phyloP scores from a whole-genome alignment of 2,888 invertebrate genomes.

The Unio pictorum region DNA sequence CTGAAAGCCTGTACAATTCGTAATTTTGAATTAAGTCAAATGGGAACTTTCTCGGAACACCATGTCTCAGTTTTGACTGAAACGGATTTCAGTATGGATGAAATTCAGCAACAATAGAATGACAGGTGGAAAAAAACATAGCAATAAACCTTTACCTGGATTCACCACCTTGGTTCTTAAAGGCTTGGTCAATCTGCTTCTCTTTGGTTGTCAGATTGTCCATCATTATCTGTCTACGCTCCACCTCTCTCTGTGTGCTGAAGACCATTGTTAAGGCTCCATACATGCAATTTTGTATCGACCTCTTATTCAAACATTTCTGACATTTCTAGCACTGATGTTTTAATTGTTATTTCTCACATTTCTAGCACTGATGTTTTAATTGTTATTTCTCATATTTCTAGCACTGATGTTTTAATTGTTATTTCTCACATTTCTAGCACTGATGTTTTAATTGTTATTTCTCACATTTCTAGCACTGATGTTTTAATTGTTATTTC shows the following conservation, averaged over 20 bases:
- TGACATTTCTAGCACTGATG: neutral
- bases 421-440: no score
- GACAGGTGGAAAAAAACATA: neutral
- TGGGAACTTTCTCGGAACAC: no score
- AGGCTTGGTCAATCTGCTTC: slow-evolving; percentile 68
- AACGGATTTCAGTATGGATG: no score
- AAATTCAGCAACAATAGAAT: no score
- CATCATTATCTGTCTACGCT: slow-evolving; percentile 66
- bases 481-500: neutral
- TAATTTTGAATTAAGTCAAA: no score
- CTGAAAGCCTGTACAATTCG: no score
- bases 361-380: neutral
- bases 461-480: neutral
- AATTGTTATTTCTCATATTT: neutral
- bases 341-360: neutral
- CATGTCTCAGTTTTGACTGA: no score
- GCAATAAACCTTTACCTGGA: slow-evolving; percentile 35
- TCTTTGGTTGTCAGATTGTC: slow-evolving; percentile 68
- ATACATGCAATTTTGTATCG: no score
- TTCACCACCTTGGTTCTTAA: slow-evolving; percentile 53
- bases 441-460: neutral
- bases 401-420: no score
- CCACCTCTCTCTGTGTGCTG: slow-evolving; percentile 69
- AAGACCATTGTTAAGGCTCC: slow-evolving; percentile 13
- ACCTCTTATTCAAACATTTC: no score